A percentile compares a stretch with the other conserved stretches of the same genome.
Evolutionary conservation across 2,888 invertebrate species (phyloP).

Genomic region (Muscina levida): DNA sequence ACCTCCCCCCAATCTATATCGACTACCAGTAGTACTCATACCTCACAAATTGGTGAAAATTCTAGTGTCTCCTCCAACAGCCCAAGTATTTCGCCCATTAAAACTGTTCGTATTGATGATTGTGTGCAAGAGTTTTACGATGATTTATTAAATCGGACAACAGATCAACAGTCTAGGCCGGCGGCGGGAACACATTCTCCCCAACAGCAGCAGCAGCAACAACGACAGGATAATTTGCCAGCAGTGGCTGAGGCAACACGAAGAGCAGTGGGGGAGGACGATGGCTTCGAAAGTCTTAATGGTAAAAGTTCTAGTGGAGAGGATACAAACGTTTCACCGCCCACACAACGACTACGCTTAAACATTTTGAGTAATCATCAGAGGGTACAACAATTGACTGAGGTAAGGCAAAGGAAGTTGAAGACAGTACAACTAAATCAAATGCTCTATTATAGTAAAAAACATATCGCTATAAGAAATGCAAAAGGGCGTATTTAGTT

Average conservation of each 20-base stretch:
- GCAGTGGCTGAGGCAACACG: conserved; percentile 58
- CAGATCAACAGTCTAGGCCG: conserved; percentile 18
- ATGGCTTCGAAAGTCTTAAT: conserved; percentile 92
- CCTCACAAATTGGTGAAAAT: conserved; percentile 58
- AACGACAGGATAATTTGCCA: background rate
- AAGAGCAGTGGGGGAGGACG: conserved; percentile 83
- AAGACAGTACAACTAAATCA: background rate
- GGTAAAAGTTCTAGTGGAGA: conserved; percentile 88
- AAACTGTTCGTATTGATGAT: conserved; percentile 65
- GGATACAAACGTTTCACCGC: conserved; percentile 72
- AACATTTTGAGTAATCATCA: conserved; percentile 63
- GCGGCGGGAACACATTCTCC: background rate
- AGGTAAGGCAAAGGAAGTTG: no score
- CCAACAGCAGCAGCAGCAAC: background rate
- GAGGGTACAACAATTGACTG: conserved; percentile 39
- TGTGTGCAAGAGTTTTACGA: conserved; percentile 69
- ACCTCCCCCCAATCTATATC: conserved; percentile 69
- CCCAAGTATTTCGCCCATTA: conserved; percentile 51
- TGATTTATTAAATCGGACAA: conserved; percentile 67
- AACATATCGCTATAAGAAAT: no score
- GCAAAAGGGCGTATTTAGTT: no score
- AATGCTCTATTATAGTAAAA: no score
- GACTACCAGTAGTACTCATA: conserved; percentile 66
- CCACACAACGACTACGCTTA: conserved; percentile 72
- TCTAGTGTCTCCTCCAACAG: conserved; percentile 60